These are phyloP conservation scores for Pachypanchax playfairii DNA, from an alignment of 2,113 vertebrate genomes.

Conservation along the genomic window DNA sequence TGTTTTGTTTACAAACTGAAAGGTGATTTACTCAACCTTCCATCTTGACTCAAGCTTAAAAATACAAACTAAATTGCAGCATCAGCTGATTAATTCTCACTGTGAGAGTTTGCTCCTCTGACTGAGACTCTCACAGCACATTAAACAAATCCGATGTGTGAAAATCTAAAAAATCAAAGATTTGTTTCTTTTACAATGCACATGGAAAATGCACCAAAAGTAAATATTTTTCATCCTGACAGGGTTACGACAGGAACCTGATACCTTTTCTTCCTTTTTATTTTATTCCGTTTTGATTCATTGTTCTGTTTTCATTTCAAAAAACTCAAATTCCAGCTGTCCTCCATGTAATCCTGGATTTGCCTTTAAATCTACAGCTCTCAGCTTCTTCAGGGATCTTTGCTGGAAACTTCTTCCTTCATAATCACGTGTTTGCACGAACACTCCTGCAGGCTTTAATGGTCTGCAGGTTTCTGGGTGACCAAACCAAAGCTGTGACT, in stretches of 20 bases:
- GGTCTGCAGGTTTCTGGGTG: conserved; percentile 17
- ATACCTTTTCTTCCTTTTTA: too few species aligned
- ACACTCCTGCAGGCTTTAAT: conserved; percentile 10
- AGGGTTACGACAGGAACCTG: too few species aligned
- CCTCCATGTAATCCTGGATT: conserved; percentile 10
- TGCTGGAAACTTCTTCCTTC: conserved; percentile 42
- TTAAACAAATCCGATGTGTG: background rate
- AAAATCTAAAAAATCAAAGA: background rate
- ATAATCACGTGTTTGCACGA: conserved; percentile 11
- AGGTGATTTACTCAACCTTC: too few species aligned
- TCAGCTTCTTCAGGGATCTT: conserved; percentile 28
- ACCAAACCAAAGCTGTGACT: conserved; percentile 5
- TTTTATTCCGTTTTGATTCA: conserved; percentile 1
- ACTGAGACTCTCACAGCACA: too few species aligned
- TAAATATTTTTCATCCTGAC: too few species aligned
- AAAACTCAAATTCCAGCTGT: conserved; percentile 15
- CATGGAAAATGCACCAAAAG: too few species aligned
- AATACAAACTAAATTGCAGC: too few species aligned
- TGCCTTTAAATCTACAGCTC: conserved; percentile 14
- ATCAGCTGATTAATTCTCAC: too few species aligned
- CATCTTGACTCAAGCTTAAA: too few species aligned
- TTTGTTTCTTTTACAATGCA: too few species aligned
- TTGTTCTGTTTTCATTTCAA: conserved; percentile 13
- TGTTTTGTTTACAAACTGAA: too few species aligned
- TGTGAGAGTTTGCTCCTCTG: background rate